These are phyloP conservation scores for Megaptera novaeangliae DNA, from an alignment of 2,113 vertebrate genomes.

Conservation along the genomic window DNA sequence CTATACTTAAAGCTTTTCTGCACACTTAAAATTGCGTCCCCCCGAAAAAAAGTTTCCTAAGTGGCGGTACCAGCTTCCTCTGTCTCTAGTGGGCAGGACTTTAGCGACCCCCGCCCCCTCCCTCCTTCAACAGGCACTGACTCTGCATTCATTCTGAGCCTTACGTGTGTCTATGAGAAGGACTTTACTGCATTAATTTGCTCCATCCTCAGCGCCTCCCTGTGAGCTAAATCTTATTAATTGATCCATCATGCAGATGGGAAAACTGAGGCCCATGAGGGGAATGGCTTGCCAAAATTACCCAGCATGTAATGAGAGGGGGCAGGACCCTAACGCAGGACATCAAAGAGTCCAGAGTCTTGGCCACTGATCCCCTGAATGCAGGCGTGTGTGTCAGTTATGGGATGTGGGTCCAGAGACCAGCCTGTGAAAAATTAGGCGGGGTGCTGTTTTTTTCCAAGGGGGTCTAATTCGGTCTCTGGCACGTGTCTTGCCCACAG, in stretches of 20 bases:
- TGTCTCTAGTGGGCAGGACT: rapidly evolving
- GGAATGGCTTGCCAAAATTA: rapidly evolving
- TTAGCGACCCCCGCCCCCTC: rapidly evolving
- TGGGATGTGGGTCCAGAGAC: rapidly evolving
- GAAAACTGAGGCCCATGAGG: neutral
- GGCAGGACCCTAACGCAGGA: neutral
- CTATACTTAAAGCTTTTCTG: neutral
- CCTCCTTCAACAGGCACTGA: rapidly evolving
- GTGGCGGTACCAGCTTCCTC: neutral
- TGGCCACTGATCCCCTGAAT: neutral
- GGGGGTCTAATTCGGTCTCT: neutral
- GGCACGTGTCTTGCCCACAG: neutral
- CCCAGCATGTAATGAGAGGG: neutral
- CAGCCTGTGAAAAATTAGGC: rapidly evolving
- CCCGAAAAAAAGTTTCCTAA: neutral
- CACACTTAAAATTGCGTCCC: neutral
- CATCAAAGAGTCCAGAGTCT: neutral
- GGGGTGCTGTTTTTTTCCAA: neutral
- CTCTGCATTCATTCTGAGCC: rapidly evolving
- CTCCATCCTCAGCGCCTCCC: neutral
- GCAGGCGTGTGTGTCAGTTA: neutral
- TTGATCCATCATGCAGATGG: rapidly evolving
- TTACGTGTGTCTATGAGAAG: rapidly evolving
- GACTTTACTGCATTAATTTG: rapidly evolving
- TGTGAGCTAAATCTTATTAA: rapidly evolving